Evolutionary conservation across 2,113 vertebrate genomes (phyloP).

Genomic region (Erpornis zantholeuca): DNA sequence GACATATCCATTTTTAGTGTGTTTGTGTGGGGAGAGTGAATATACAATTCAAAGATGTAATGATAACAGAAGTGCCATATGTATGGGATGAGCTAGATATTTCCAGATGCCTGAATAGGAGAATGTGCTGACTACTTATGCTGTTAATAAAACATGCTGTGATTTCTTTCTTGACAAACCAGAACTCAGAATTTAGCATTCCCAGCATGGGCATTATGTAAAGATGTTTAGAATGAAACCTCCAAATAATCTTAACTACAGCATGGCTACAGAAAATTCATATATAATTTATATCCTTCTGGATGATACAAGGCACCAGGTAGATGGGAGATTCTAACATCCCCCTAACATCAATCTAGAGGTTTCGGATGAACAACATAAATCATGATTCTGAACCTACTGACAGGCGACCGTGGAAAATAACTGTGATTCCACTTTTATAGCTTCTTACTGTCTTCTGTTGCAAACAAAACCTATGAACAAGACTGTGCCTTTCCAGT

Average conservation of each 20-base stretch:
- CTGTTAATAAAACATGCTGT: constrained; percentile 39
- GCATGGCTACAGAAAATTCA: not conserved
- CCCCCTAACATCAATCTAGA: not conserved
- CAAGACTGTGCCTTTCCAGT: not conserved
- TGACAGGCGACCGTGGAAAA: not conserved
- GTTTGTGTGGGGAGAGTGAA: constrained; percentile 47
- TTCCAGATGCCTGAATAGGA: constrained; percentile 51
- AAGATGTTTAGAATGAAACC: not conserved
- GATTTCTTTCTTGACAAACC: constrained; percentile 7
- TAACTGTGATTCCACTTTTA: not conserved
- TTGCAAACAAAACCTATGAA: not conserved
- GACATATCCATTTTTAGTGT: constrained; percentile 52
- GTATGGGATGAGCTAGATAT: constrained; percentile 50
- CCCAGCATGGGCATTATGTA: not conserved
- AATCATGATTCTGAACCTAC: not conserved
- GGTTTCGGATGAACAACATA: not conserved
- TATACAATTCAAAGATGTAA: constrained; percentile 34
- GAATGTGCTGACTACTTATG: constrained; percentile 30
- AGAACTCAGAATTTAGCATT: not conserved
- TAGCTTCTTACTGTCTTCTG: not conserved
- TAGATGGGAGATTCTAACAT: not conserved
- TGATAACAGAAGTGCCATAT: constrained; percentile 44
- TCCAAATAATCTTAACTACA: not conserved
- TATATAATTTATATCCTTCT: not conserved
- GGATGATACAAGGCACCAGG: not conserved